Base-by-base conservation (phyloP, 1,140 invertebrate species). In the Heliconius melpomene region DNA sequence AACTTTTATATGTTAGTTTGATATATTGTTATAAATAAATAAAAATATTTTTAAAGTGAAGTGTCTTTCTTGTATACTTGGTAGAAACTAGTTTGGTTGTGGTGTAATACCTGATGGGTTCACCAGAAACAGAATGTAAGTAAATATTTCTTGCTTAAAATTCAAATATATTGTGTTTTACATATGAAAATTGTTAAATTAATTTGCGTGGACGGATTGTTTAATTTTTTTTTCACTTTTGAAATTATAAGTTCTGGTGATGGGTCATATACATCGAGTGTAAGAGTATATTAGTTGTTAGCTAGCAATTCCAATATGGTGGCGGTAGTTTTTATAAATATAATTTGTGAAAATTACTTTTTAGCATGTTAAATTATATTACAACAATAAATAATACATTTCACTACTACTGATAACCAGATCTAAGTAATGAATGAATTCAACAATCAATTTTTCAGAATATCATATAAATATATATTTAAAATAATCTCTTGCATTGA, bases 81-180 rank as follows among this genome's bases (percentile, higher is more conserved):
- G 36, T 46, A 50, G 54, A 46, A 36, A 54, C 23, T 70, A 23
- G 32, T 72, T 79, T 70, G 3, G 20, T 74, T 38, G 38, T 74
- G 57, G 73, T 82, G 46, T 72, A 52, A 80, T 76, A 77, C 76
- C 74, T 77, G 38, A 80, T 83, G 83, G 84, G 85, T 72, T 83
- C 79, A 74, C 71, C 71, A 20, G 79, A 82, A 38, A 70, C 73
- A 52, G 83, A 82, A 83, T 79, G 85, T 87, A 77, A 86, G 82
- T 87, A 74, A 71, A 77, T 13, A 8, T 76, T 76, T 26, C 57
- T 66, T 66, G 57, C 23, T 16, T 66, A 23, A 60, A 26, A 60
- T 60, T 23, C 7, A 60, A 26, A n/a, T n/a, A 23, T 9, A 26
- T 9, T 23, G 11, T 66, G n/a, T 66, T 66, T 66, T 66, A 26